These are phyloP conservation scores for silkworm (Bombyx mori) DNA, from an alignment of 1,140 invertebrate genomes.

Conservation along the genomic window ASM3026992v2 NC_085131.1:1466501-1467000, in stretches of 20 bases:
- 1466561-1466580: slow-evolving; percentile 68
- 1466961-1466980: slow-evolving; percentile 27
- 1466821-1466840: slow-evolving; percentile 36
- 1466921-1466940: no score
- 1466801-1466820: slow-evolving; percentile 63
- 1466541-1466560: slow-evolving; percentile 43
- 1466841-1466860: slow-evolving; percentile 7
- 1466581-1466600: slow-evolving; percentile 68
- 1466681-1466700: slow-evolving; percentile 15
- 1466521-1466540: slow-evolving; percentile 12
- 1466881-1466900: no score
- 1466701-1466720: slow-evolving; percentile 13
- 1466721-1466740: slow-evolving; percentile 50
- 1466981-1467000: slow-evolving; percentile 44
- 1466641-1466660: no score
- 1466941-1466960: no score
- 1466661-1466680: no score
- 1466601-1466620: slow-evolving; percentile 34
- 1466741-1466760: slow-evolving; percentile 59
- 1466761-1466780: slow-evolving; percentile 56
- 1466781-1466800: slow-evolving; percentile 56
- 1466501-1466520: background rate
- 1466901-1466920: no score
- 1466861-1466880: no score
- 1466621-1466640: no score